These are phyloP conservation scores for Spodoptera frugiperda DNA, from an alignment of 1,140 invertebrate genomes.

Conservation along the genomic window DNA sequence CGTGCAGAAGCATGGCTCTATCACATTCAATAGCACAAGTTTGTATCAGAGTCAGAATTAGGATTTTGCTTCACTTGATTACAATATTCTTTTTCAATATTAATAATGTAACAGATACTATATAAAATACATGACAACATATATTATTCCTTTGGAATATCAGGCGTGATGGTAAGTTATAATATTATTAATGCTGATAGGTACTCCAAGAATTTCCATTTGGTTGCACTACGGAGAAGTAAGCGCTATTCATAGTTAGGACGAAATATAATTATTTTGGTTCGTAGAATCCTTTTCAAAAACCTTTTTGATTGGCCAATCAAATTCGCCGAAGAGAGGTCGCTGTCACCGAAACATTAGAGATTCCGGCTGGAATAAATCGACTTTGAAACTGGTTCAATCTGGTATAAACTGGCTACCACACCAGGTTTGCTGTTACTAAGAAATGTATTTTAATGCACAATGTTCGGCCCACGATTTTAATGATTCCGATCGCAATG, in stretches of 20 bases:
- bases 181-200: neutral
- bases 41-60: too few relatives aligned
- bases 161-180: neutral
- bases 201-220: constrained; percentile 17
- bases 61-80: too few relatives aligned
- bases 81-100: too few relatives aligned
- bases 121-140: too few relatives aligned
- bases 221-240: constrained; percentile 19
- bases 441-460: constrained; percentile 10
- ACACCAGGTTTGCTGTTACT: constrained; percentile 16
- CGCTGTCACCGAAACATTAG: neutral
- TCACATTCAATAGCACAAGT: too few relatives aligned
- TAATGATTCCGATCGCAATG: neutral
- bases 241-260: constrained; percentile 11
- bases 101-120: too few relatives aligned
- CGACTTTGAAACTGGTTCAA: neutral
- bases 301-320: constrained; percentile 40
- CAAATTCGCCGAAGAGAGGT: constrained; percentile 23
- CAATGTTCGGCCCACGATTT: too few relatives aligned
- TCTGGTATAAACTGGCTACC: neutral
- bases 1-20: too few relatives aligned
- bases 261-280: constrained; percentile 33
- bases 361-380: constrained; percentile 8
- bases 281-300: constrained; percentile 33
- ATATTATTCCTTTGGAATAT: too few relatives aligned